These are phyloP conservation scores for Marmota flaviventris DNA, from an alignment of 2,113 vertebrate species.

Conservation along the genomic window DNA sequence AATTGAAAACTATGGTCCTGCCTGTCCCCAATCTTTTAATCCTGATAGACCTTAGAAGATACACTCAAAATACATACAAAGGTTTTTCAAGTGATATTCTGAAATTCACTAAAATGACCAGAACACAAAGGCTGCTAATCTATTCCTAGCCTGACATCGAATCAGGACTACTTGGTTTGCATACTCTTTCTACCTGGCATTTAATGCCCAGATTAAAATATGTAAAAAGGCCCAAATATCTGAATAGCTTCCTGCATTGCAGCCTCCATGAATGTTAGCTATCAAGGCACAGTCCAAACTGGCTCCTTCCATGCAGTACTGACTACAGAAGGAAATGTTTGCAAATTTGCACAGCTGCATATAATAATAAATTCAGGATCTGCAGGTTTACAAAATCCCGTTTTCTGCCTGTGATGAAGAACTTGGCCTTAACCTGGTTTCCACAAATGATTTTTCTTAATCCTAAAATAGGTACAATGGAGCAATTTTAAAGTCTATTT, in stretches of 20 bases:
- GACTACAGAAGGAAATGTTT: constrained; percentile 45
- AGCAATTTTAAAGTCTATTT: constrained; percentile 53
- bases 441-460: constrained; percentile 30
- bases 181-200: not conserved
- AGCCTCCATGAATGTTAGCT: constrained; percentile 22
- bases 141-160: not conserved
- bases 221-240: constrained; percentile 16
- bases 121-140: not conserved
- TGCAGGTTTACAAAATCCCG: constrained; percentile 33
- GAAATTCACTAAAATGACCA: not conserved
- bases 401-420: constrained; percentile 8
- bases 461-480: constrained; percentile 1
- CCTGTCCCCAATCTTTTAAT: not conserved
- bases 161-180: not conserved
- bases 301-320: not conserved
- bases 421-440: constrained; percentile 53
- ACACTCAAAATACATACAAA: not conserved
- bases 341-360: constrained; percentile 49
- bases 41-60: not conserved
- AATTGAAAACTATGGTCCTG: not conserved
- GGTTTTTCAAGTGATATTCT: not conserved
- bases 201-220: constrained; percentile 29
- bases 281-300: not conserved
- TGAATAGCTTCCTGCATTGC: not conserved
- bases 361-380: constrained; percentile 42